Conservation (phyloP, 2,797 vertebrate genomes). For the Holocentrus rufus region DNA sequence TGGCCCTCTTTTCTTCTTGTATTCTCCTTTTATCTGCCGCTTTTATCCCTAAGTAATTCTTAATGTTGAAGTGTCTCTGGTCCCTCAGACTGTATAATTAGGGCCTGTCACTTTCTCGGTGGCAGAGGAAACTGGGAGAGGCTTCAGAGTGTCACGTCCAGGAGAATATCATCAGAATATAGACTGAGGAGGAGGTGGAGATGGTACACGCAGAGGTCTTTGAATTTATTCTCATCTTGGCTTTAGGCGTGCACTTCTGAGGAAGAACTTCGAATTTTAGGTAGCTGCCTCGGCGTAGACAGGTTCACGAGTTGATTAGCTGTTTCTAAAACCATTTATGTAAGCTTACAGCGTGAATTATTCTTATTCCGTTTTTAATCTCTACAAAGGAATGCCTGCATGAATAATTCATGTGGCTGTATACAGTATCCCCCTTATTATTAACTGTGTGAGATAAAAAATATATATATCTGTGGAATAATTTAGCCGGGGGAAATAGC, state of each 20-base stretch:
- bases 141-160: conserved; percentile 59
- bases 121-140: conserved; percentile 59
- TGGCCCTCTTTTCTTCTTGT: conserved; percentile 15
- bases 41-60: conserved; percentile 69
- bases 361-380: conserved; percentile 70
- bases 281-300: conserved; percentile 39
- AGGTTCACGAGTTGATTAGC: conserved; percentile 67
- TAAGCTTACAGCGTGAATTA: conserved; percentile 64
- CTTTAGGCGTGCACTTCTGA: conserved; percentile 63
- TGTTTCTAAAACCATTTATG: conserved; percentile 68
- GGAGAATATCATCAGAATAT: conserved; percentile 61
- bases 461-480: conserved; percentile 55
- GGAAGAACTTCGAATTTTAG: conserved; percentile 56
- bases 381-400: conserved; percentile 62
- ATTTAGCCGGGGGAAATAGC: conserved; percentile 34
- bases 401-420: conserved; percentile 74
- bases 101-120: conserved; percentile 67
- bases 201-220: conserved; percentile 59
- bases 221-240: conserved; percentile 67
- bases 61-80: conserved; percentile 68
- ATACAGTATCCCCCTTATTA: conserved; percentile 60
- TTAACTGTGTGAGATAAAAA: conserved; percentile 56
- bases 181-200: conserved; percentile 52
- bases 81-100: conserved; percentile 72
- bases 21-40: conserved; percentile 57